Percentiles rank a stretch among this genome's conserved stretches.
Conservation (phyloP, 2,797 vertebrate genomes). For the Lerista edwardsae region DNA sequence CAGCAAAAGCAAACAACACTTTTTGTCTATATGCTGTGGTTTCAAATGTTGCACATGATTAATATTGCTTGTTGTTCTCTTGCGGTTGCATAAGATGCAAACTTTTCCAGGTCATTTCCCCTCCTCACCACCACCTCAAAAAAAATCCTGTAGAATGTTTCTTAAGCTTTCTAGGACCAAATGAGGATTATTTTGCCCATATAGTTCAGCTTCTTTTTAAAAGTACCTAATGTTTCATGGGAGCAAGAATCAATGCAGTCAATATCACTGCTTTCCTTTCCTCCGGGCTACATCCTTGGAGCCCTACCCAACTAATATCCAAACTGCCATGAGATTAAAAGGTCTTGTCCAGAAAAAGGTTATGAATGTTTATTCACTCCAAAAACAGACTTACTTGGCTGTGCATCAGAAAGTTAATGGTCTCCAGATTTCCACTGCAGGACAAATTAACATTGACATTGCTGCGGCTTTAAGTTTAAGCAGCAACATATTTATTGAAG, state of each 20-base stretch:
- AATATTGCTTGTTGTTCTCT: neutral
- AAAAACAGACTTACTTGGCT: slow-evolving; percentile 32
- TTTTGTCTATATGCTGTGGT: neutral
- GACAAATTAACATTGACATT: slow-evolving; percentile 47
- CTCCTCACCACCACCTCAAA: neutral
- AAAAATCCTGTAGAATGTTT: slow-evolving; percentile 25
- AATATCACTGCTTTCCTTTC: neutral
- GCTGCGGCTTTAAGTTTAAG: slow-evolving; percentile 57
- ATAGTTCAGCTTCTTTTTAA: slow-evolving; percentile 22
- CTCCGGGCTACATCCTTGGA: slow-evolving; percentile 11
- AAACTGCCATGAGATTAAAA: slow-evolving; percentile 4
- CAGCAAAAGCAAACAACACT: neutral
- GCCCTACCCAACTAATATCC: neutral
- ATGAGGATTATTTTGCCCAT: slow-evolving; percentile 12
- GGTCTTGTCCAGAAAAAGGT: neutral
- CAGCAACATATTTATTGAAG: slow-evolving; percentile 39
- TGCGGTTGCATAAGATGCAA: neutral
- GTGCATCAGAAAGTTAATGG: slow-evolving; percentile 36
- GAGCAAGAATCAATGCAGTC: slow-evolving; percentile 23
- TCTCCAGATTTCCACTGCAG: slow-evolving; percentile 44
- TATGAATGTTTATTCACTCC: slow-evolving; percentile 32
- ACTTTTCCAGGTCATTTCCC: neutral
- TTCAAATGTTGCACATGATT: neutral
- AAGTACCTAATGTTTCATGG: slow-evolving; percentile 30
- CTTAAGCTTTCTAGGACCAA: slow-evolving; percentile 11